Percentiles rank a stretch among this genome's conserved stretches.
These are phyloP conservation scores for Lipophrys pholis DNA, from an alignment of 2,113 vertebrate species.

Conservation along the genomic window DNA sequence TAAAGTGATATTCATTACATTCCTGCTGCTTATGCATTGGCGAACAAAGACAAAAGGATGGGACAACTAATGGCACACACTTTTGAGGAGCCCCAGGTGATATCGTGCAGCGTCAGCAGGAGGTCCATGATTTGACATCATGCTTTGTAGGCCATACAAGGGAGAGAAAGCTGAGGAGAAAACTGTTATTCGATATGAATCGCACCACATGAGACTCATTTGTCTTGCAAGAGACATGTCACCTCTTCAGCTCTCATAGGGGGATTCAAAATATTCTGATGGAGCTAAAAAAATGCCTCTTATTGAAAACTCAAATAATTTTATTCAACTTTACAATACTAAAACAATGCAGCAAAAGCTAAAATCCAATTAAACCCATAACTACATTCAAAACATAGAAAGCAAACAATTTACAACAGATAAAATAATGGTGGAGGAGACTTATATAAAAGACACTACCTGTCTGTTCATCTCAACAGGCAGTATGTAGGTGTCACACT, in stretches of 20 bases:
- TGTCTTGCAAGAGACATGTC: conserved; percentile 14
- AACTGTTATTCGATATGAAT: conserved; percentile 46
- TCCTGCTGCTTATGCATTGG: neutral
- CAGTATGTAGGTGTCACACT: conserved; percentile 9
- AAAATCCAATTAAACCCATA: neutral
- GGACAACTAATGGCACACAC: neutral
- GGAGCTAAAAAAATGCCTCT: neutral
- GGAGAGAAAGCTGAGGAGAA: conserved; percentile 8
- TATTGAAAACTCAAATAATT: neutral
- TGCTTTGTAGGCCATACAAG: conserved; percentile 35
- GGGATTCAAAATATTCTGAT: conserved; percentile 6
- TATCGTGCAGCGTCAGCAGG: conserved; percentile 22
- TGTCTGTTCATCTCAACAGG: conserved; percentile 6
- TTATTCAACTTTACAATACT: too few species aligned
- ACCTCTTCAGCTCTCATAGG: neutral
- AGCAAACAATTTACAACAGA: neutral
- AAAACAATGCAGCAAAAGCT: neutral
- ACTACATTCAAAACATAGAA: conserved; percentile 2
- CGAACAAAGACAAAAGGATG: neutral
- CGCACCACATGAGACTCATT: conserved; percentile 35
- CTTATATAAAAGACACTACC: neutral
- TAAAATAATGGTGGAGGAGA: neutral
- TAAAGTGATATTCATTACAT: neutral
- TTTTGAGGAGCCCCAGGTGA: conserved; percentile 9
- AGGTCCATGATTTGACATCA: conserved; percentile 28